Percentiles rank a stretch among this genome's conserved stretches.
These are phyloP conservation scores for Condylostylus longicornis DNA, from an alignment of 1,140 invertebrate genomes.

Conservation along the genomic window DNA sequence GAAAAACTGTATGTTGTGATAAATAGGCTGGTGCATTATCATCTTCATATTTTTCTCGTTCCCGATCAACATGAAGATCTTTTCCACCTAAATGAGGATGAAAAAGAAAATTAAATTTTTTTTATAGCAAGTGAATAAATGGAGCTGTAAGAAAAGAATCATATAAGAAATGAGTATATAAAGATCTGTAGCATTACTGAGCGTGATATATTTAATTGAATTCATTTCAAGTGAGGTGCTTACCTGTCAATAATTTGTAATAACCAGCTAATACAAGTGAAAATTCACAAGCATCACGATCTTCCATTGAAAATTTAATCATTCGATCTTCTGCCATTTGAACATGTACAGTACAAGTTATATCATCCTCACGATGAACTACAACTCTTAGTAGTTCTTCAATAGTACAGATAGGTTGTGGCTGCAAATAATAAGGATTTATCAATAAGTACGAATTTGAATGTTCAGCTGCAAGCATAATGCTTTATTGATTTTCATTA, in stretches of 20 bases:
- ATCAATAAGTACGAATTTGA: no score
- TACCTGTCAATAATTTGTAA: slow-evolving; percentile 45
- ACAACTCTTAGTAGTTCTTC: slow-evolving; percentile 58
- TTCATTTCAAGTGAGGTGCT: slow-evolving; percentile 1
- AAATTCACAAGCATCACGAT: slow-evolving; percentile 69
- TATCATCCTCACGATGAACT: slow-evolving; percentile 56
- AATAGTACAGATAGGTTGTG: slow-evolving; percentile 60
- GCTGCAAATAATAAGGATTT: slow-evolving; percentile 49
- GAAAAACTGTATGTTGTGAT: slow-evolving; percentile 60
- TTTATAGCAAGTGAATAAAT: not conserved
- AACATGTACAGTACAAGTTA: slow-evolving; percentile 48
- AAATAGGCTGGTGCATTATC: slow-evolving; percentile 65
- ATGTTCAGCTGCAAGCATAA: no score
- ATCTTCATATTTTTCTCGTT: slow-evolving; percentile 40
- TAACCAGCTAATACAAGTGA: slow-evolving; percentile 66
- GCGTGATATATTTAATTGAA: not conserved
- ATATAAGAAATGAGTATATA: not conserved
- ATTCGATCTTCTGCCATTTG: slow-evolving; percentile 44
- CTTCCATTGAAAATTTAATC: slow-evolving; percentile 60
- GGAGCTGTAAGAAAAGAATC: no score
- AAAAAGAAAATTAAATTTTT: not conserved
- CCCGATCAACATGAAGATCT: slow-evolving; percentile 42
- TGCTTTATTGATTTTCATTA: no score
- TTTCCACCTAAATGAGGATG: slow-evolving; percentile 34
- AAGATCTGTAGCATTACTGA: not conserved